Base-by-base conservation (phyloP, 2,888 invertebrate genomes). In the Apodemia zela region DNA sequence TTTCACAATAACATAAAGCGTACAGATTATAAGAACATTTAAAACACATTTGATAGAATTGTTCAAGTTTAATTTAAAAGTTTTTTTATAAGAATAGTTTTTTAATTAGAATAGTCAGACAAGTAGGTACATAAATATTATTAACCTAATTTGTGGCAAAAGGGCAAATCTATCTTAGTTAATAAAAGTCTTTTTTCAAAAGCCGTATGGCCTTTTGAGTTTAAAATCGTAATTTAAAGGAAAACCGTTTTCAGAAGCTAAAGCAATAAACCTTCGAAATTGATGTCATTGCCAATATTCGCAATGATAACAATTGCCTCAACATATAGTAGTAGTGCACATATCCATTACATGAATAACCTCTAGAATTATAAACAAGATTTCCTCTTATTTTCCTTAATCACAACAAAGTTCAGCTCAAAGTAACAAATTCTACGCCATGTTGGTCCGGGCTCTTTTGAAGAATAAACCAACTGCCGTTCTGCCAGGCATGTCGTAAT, bases 241-340 rank as follows among this genome's bases (percentile, higher is more conserved):
- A 57, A 57, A 57, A 57, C 15, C 54, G 29, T 57, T 57, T 57
- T 57, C 54, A 29, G 54, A 47, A 57, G 29, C 54, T 57, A n/a
- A 57, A 57, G 54, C 54, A 57, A 54, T n/a, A 3, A 15, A 8
- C 54, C 54, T 57, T 57, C 29, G 8, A 29, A 57, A 57, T 57
- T 6, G 25, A 57, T 57, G 54, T 57, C 54, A 54, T 15, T 54
- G 54, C 54, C 54, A 21, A 21, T 54, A 54, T 54, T 54, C 13
- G 54, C 54, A 25, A 25, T 54, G 13, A 42, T 42, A 42, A 54
- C 25, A 54, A 21, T 54, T 21, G 15, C 54, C 5, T 25, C 54
- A 11, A 25, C 13, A 25, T 25, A 54, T 54, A 3, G 21, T 21
- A 21, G 21, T 54, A 51, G 33, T 21, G 13, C 18, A 51, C 51